Base-by-base conservation (phyloP, 2,888 invertebrate species). In the Trissolcus brochymenae region DNA sequence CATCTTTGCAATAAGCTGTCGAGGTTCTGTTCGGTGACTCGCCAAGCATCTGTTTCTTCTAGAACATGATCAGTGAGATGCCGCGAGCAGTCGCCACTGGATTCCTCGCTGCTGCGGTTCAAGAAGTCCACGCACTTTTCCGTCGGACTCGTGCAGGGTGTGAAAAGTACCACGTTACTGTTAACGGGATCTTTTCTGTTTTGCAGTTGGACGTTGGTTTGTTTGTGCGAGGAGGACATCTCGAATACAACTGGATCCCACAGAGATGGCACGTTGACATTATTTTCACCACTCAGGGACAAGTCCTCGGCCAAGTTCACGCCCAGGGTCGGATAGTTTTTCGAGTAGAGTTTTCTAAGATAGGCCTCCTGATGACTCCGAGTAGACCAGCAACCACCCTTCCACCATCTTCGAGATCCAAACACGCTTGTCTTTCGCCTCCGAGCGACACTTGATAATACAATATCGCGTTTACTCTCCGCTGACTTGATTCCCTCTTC, bases 381-480 rank as follows among this genome's bases (percentile, higher is more conserved):
- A 43, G 88, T 87, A 13, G 88, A 86, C 89, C 89, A 89, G 57
- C 89, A 89, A 9, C 88, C 87, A 35, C 88, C 87, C 41, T 85
- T 85, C 88, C 89, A 89, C 89, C 89, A 89, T 78, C 89, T 81
- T 71, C 87, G 83, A 49, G 89, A 88, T 41, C 89, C 89, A 59
- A 88, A 83, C 21, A 88, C 78, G 35, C 84, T 83, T 55, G 88
- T 88, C 49, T 84, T 82, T 56, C 89, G 83, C 71, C 87, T 82
- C n/a, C 83, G 83, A 13, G 89, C 89, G 66, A 88, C 73, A 74
- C 87, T 88, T 79, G 88, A 88, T 83, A 88, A 86, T 29, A 81
- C 79, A 6, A 79, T 61, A 49, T 79, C 81, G 70, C 80, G 79
- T 13, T 80, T 76, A 59, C 75, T 79, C 67, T 76, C 79, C 60